Evolutionary conservation across 2,113 vertebrate species (phyloP).

Genomic region (Chaetodon trifascialis): DNA sequence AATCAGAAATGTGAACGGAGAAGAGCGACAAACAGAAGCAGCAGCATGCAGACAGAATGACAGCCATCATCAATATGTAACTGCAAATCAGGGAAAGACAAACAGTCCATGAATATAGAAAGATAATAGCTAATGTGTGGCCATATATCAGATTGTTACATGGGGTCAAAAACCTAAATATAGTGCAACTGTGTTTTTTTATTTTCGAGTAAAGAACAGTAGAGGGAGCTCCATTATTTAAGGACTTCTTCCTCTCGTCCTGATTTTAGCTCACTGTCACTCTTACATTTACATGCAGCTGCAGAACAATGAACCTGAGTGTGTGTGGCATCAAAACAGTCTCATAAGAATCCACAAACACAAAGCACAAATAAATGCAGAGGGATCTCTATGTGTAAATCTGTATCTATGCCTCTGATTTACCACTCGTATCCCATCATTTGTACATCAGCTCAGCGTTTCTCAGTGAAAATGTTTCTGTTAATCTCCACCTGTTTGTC

Average conservation of each 20-base stretch:
- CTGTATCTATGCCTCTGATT: too few relatives aligned
- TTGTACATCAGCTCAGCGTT: too few relatives aligned
- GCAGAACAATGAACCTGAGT: neutral
- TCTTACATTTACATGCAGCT: too few relatives aligned
- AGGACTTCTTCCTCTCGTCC: neutral
- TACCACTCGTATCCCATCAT: too few relatives aligned
- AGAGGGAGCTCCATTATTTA: slow-evolving; percentile 60
- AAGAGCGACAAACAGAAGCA: neutral
- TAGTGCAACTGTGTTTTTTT: neutral
- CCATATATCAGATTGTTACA: neutral
- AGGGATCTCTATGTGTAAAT: too few relatives aligned
- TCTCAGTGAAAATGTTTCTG: too few relatives aligned
- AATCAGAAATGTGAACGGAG: neutral
- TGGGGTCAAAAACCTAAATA: too few relatives aligned
- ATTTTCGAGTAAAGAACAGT: slow-evolving; percentile 1
- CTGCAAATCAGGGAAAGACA: neutral
- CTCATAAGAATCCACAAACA: too few relatives aligned
- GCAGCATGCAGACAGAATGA: neutral
- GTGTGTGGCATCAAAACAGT: neutral
- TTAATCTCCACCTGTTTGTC: too few relatives aligned
- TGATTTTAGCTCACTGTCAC: too few relatives aligned
- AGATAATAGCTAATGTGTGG: too few relatives aligned
- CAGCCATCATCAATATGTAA: neutral
- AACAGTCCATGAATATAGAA: neutral
- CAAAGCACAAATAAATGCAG: too few relatives aligned